Evolutionary conservation across 2,113 vertebrate genomes (phyloP).

Genomic region (Boulengeromyrus knoepffleri): DNA sequence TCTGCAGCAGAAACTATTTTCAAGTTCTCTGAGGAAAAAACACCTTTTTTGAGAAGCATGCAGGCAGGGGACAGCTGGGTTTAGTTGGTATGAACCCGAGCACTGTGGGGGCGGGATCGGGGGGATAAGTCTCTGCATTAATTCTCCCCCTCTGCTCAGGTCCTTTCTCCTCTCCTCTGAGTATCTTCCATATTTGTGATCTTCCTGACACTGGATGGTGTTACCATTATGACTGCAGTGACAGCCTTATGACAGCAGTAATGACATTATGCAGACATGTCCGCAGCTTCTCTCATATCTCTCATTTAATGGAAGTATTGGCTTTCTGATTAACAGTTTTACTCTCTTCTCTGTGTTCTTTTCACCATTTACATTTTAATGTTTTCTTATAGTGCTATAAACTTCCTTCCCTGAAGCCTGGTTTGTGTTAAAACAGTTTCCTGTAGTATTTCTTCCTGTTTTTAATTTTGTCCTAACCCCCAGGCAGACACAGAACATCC

Average conservation of each 20-base stretch:
- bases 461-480: neutral
- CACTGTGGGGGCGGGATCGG: no score
- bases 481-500: neutral
- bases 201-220: neutral
- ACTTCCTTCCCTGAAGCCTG: neutral
- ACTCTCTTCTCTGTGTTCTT: neutral
- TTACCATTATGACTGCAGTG: neutral
- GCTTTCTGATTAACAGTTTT: neutral
- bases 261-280: neutral
- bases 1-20: neutral
- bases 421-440: neutral
- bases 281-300: neutral
- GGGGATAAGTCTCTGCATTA: neutral
- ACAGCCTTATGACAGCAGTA: neutral
- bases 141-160: neutral
- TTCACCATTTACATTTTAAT: neutral
- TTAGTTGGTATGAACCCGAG: neutral
- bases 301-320: neutral
- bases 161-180: neutral
- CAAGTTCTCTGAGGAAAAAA: neutral
- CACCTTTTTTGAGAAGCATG: neutral
- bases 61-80: neutral
- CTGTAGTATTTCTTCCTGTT: neutral
- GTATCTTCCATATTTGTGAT: neutral
- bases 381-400: neutral